Base-by-base conservation (phyloP, 1,140 invertebrate species). In the Eupristina koningsbergeri region DNA sequence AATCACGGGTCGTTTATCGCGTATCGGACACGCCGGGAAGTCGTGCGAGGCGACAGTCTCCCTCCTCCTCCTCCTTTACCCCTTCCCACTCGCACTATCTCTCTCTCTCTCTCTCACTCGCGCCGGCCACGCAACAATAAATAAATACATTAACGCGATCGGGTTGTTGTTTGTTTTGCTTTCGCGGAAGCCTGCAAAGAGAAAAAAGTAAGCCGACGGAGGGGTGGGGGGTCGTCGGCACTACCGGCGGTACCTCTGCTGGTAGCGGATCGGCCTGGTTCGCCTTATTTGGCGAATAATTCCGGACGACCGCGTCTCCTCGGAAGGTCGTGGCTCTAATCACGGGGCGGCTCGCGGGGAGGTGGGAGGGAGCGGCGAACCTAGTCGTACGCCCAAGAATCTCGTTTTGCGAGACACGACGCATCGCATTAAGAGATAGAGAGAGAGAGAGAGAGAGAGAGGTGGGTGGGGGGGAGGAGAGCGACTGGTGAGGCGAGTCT, bases 271-370 rank as follows among this genome's bases (percentile, higher is more conserved):
- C 36, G 47, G 26, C 75, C 50, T 50, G 50, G 41, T 77, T 77
- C 34, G 75, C 58, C 39, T 77, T 77, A 77, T 77, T 58, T n/a
- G 75, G 75, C 17, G 34, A 36, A 77, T 29, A 75, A n/a, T 73
- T 26, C 22, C 15, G 3, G 9, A 6, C 1, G 69, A 0, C 34
- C 63, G 0, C 13, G 29, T 34, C 31, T 3, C 22, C 19, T 26
- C 19, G 53, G 53, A 58, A 58, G 53, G 53, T 58, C 53, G 53
- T 13, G 13, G 2, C 15, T 17, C 50, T 53, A 53, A 53, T 53
- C 50, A 58, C 26, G 22, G 22, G 19, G 19, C 1, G 26, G 53
- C 1, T 26, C 26, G 53, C 19, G 3, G 26, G 53, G 22, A 3
- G 19, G 29, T 6, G 5, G 22, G 53, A 58, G 53, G 2, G 19